Base-by-base conservation (phyloP, 1,140 invertebrate species). In the Mamestra configurata region DNA sequence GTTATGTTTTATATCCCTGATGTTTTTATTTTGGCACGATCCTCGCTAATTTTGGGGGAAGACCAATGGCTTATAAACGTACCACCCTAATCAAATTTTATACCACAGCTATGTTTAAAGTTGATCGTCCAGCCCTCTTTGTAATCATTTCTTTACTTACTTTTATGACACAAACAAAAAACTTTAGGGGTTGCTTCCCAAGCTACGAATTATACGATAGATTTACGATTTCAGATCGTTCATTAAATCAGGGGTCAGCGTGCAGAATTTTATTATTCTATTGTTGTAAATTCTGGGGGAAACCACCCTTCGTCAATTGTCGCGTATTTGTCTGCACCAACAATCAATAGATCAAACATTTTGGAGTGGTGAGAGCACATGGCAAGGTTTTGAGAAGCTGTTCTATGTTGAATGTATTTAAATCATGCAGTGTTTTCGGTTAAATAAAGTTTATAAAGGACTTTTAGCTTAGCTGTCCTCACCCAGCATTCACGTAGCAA, bases 181-280 rank as follows among this genome's bases (percentile, higher is more conserved):
- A n/a, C 18, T 40, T 37, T 20, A 27, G 59, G 59, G 59, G 18
- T 64, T 31, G 7, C 5, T 6, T 35, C 59, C 59, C n/a, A 64
- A 40, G 31, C 57, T 31, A 10, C 57, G 59, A 37, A 64, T 64
- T 40, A 64, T 40, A 37, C 59, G 59, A 64, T 64, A 64, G 59
- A 64, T 64, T 40, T 64, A 64, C 35, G 59, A 40, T 64, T 64
- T 40, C 40, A 40, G 53, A 24, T 20, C 31, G 59, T 20, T 40
- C 35, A 27, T 37, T 64, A 37, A 64, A 64, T 64, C 59, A 11
- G 59, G 59, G 59, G 59, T 61, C 59, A 64, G 59, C 18, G 31
- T 20, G n/a, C n/a, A 40, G 18, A 40, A 40, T 64, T 64, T 5
- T 40, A 64, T 40, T 64, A 27, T 64, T 64, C 0, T 22, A 61